Conservation (phyloP, 1,140 invertebrate species). For the Octopus bimaculoides region DNA sequence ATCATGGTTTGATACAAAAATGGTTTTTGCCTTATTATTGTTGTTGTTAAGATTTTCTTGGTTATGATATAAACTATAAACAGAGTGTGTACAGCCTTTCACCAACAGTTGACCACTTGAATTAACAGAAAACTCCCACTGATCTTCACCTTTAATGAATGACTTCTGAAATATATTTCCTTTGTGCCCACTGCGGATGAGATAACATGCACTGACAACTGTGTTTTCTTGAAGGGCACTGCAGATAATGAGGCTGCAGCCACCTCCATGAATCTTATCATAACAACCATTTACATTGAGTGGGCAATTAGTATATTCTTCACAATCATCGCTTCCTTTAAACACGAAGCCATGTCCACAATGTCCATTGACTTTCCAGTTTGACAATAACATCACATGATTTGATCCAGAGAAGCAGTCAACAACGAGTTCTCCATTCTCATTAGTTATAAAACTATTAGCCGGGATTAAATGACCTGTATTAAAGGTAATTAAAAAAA, state of each 20-base stretch:
- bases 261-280: constrained; percentile 20
- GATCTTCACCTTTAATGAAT: constrained; percentile 33
- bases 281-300: constrained; percentile 28
- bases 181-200: constrained; percentile 30
- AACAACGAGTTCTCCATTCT: constrained; percentile 29
- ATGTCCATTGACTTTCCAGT: constrained; percentile 29
- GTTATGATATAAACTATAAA: constrained; percentile 34
- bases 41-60: constrained; percentile 21
- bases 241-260: constrained; percentile 30
- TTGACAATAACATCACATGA: constrained; percentile 31
- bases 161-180: constrained; percentile 24
- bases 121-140: constrained; percentile 28
- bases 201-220: constrained; percentile 22
- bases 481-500: background rate
- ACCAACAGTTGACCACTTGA: constrained; percentile 21
- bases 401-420: constrained; percentile 35
- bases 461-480: constrained; percentile 30
- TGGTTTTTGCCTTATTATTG: background rate
- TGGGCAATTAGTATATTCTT: constrained; percentile 7
- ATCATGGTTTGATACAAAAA: background rate
- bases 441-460: constrained; percentile 25
- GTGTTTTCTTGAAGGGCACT: constrained; percentile 18
- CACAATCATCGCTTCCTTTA: constrained; percentile 13
- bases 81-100: constrained; percentile 17
- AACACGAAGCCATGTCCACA: constrained; percentile 30